Evolutionary conservation across 2,113 vertebrate genomes (phyloP).

Genomic region (Hypocryptadius cinnamomeus): DNA sequence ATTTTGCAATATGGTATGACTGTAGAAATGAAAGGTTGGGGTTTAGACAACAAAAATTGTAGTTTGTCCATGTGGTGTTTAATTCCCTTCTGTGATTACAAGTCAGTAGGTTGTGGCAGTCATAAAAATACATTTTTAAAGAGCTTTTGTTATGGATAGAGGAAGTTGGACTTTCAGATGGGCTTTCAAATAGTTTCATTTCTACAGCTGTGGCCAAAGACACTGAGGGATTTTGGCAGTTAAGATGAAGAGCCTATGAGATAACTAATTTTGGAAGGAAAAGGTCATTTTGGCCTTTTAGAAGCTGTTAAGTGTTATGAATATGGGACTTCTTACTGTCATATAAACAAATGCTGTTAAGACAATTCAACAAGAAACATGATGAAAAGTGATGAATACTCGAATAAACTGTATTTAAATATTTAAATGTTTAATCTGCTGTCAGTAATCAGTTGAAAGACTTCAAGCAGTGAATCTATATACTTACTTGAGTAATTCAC

Average conservation of each 20-base stretch:
- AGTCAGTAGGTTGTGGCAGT: not conserved
- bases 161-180: not conserved
- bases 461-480: not conserved
- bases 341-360: conserved; percentile 24
- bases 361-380: not conserved
- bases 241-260: not conserved
- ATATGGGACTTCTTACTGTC: not conserved
- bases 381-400: not conserved
- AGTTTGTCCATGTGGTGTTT: not conserved
- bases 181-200: not conserved
- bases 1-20: rapidly evolving
- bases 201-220: not conserved
- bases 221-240: not conserved
- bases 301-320: not conserved
- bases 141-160: not conserved
- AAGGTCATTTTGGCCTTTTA: not conserved
- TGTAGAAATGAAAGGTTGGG: not conserved
- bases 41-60: not conserved
- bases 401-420: not conserved
- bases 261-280: conserved; percentile 20
- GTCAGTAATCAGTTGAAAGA: not conserved
- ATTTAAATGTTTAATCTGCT: not conserved
- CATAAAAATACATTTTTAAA: not conserved
- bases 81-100: not conserved
- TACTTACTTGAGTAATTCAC: not conserved